phyloP scores from a whole-genome alignment of 2,888 invertebrate genomes.

The Drosophila ezoana region DNA sequence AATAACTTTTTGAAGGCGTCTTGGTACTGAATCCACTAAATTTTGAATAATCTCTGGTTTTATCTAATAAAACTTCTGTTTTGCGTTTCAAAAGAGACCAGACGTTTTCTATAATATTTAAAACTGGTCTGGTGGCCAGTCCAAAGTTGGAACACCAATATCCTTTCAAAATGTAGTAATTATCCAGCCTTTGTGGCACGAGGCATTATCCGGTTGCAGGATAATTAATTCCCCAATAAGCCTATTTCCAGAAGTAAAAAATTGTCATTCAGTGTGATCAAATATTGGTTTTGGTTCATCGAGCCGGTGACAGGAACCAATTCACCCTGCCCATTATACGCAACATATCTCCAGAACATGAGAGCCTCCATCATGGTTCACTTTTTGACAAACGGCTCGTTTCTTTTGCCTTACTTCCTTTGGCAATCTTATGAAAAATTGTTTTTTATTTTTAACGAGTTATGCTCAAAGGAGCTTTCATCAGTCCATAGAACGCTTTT shows the following conservation, averaged over 20 bases:
- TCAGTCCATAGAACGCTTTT: constrained; percentile 37
- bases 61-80: constrained; percentile 2
- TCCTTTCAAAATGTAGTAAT: too few species aligned
- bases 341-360: constrained; percentile 34
- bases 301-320: too few species aligned
- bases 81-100: not conserved
- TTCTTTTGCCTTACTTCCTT: constrained; percentile 14
- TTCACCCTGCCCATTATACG: constrained; percentile 29
- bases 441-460: constrained; percentile 20
- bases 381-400: constrained; percentile 21
- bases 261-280: not conserved
- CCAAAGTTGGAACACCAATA: too few species aligned
- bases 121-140: not conserved
- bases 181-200: too few species aligned
- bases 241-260: not conserved
- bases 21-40: constrained; percentile 5
- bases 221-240: too few species aligned
- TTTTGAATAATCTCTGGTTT: not conserved
- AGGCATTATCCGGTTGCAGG: too few species aligned
- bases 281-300: constrained; percentile 12
- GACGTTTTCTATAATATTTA: not conserved
- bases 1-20: constrained; percentile 5
- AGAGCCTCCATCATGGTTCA: constrained; percentile 30
- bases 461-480: constrained; percentile 31
- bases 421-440: constrained; percentile 16